A percentile compares a stretch with the other conserved stretches of the same genome.
Conservation (phyloP, 2,113 vertebrate species). For the Calcarius ornatus region DNA sequence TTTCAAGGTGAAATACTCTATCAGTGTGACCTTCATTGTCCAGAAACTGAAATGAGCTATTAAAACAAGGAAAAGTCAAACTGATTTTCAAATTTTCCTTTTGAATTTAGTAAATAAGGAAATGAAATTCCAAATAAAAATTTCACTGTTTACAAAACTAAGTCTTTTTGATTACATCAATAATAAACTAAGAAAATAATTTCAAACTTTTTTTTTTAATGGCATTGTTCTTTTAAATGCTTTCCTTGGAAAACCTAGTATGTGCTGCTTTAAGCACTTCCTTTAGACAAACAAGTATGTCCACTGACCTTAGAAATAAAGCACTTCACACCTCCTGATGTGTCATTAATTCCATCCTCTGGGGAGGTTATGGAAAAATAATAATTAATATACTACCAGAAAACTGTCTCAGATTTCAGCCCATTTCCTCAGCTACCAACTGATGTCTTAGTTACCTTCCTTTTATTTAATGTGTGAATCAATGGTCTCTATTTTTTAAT, state of each 20-base stretch:
- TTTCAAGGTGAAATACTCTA: not conserved
- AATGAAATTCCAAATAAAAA: not conserved
- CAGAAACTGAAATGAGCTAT: not conserved
- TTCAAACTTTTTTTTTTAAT: not conserved
- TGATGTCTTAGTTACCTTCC: not conserved
- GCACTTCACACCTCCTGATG: constrained; percentile 26
- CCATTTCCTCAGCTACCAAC: constrained; percentile 12
- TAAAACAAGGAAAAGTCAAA: not conserved
- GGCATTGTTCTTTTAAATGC: not conserved
- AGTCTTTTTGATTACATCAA: not conserved
- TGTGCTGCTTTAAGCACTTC: not conserved
- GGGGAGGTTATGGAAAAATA: constrained; percentile 37
- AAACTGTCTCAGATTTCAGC: constrained; percentile 23
- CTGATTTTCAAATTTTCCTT: not conserved
- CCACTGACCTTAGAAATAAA: constrained; percentile 15
- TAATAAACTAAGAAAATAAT: not conserved
- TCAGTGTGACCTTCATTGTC: not conserved
- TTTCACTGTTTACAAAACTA: constrained; percentile 28
- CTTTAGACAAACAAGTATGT: not conserved
- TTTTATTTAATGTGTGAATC: constrained; percentile 33
- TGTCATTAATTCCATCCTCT: constrained; percentile 27
- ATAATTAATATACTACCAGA: constrained; percentile 19
- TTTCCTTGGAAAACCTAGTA: not conserved
- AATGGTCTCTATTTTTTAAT: not conserved
- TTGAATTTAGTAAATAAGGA: constrained; percentile 17